These are phyloP conservation scores for Malacoctenus gilli DNA, from an alignment of 2,797 vertebrate species.

Conservation along the genomic window DNA sequence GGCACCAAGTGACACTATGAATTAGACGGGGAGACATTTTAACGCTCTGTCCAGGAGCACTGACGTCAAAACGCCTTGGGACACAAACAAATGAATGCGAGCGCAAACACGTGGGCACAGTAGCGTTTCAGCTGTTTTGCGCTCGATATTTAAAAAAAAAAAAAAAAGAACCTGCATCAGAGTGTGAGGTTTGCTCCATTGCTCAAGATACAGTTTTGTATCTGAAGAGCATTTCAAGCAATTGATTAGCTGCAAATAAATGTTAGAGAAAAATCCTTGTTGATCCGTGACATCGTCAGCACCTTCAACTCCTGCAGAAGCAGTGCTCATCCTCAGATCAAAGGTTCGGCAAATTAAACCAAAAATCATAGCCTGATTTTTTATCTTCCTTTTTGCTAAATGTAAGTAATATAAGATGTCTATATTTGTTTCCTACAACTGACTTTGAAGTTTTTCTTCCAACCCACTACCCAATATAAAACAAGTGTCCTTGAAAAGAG, in stretches of 20 bases:
- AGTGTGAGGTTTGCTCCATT: constrained; percentile 14
- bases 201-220: constrained; percentile 32
- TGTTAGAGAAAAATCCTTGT: constrained; percentile 21
- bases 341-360: too few species aligned
- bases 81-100: constrained; percentile 16
- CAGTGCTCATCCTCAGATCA: constrained; percentile 14
- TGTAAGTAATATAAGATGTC: too few species aligned
- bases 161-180: background rate
- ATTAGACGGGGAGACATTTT: constrained; percentile 34
- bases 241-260: constrained; percentile 35
- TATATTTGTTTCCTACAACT: too few species aligned
- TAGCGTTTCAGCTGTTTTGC: background rate
- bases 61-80: constrained; percentile 32
- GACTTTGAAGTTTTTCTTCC: too few species aligned
- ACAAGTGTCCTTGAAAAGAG: too few species aligned
- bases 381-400: constrained; percentile 1
- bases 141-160: too few species aligned
- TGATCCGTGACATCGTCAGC: constrained; percentile 24
- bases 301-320: constrained; percentile 14
- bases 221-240: constrained; percentile 21
- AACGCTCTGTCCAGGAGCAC: constrained; percentile 23
- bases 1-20: constrained; percentile 39
- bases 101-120: constrained; percentile 11
- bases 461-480: too few species aligned
- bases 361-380: too few species aligned